Base-by-base conservation (phyloP, 1,140 invertebrate species). In the Vollenhovia emeryi region DNA sequence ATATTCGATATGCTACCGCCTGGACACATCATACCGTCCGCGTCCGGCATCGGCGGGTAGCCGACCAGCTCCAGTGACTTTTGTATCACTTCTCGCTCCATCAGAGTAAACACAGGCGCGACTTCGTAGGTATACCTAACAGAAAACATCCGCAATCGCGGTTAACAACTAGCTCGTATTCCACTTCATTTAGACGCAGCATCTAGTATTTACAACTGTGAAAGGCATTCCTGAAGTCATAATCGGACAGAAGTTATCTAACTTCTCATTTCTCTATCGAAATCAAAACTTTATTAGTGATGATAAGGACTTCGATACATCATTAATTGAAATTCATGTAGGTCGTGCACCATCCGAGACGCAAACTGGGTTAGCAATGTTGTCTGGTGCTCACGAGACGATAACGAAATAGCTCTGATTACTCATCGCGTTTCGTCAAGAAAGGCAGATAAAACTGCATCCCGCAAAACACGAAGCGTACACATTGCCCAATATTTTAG, bases 1-100 rank as follows among this genome's bases (percentile, higher is more conserved):
- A 99, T 96, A 92, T 99, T 99, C 0, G 98, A 97, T 1, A 98
- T 96, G 79, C 98, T 98, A 6, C 98, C 98, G 59, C 98, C 97
- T n/a, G 97, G 97, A 55, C 96, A 95, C 74, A 97, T 96, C n/a
- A 97, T 97, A 4, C 97, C 97, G 92, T 97, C 97, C 2, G 96
- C 96, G 40, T 95, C 91, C 1, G 94, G 94, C 18, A 76, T 90
- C 66, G 40, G 88, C 60, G 92, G 96, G 85, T 96, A 98, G 0
- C 97, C 97, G 83, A 98, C 95, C 9, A 97, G 90, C 8, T 95
- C 91, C 2, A 97, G 93, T 64, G 97, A 96, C 64, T 96, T 95
- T 2, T 94, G 90, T 24, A 98, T 92, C 0, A 98, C 93, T 90
- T 96, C 96, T 21, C 96, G 93, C 89, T 98, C 97, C 36, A 97